Evolutionary conservation across 1,140 invertebrate species (phyloP), one percentile per base, ranked within the genome.

Genomic region (Macrosteles quadrilineatus): DNA sequence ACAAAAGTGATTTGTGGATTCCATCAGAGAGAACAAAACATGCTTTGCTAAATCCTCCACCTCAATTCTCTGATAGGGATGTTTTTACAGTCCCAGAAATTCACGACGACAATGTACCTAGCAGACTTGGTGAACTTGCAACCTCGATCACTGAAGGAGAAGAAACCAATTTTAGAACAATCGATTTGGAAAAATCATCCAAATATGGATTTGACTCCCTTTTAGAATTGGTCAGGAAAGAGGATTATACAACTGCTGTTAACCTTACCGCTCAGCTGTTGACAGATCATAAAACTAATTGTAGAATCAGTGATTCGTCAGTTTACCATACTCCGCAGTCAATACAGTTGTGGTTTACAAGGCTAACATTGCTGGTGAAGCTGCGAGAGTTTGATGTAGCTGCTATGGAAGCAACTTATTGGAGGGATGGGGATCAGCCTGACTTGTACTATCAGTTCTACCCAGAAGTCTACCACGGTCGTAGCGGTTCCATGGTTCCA

Each of bases 371-470:
- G 0, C 82, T 98, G 70, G 85, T 93, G 1, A 93, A 96, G 78
- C 86, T 96, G 6, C 87, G 88, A 55, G 84, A 91, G 47, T 90
- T 89, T 73, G 86, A 89, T 53, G 80, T 90, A 1, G 85, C 93
- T 6, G 87, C 93, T 76, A 86, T 87, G 0, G 96, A 98, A 80
- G 88, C 91, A 0, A 88, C 90, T 73, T 87, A 91, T 0, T 98
- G 98, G 80, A 91, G 90, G 0, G 89, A 92, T 77, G 82, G 97
- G 1, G 92, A 92, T 78, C 91, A 90, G 67, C 92, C 94, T 0
- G 95, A 98, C 79, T 87, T 98, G 73, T 97, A 91, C 76, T 97
- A 90, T 82, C 90, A 95, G 81, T 97, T 91, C 81, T 97, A 97
- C 80, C 93, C 94, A 1, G 92, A 95, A 64, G 83, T 90, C 50